A percentile compares a stretch with the other conserved stretches of the same genome.
Conservation (phyloP, 35 echinoderm and acorn worm genomes). For the Diadema setosum region DNA sequence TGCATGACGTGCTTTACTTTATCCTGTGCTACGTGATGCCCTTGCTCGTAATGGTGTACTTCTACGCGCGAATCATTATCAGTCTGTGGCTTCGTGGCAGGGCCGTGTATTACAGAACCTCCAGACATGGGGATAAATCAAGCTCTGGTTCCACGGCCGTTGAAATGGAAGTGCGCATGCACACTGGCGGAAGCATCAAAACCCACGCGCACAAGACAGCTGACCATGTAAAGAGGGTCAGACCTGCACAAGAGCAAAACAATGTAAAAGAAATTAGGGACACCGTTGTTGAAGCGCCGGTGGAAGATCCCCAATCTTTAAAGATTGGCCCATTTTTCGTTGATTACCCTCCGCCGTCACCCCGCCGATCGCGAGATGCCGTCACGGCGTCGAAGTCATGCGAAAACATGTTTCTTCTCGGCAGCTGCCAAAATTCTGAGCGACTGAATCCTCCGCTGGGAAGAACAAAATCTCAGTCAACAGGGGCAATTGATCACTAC, state of each 20-base stretch:
- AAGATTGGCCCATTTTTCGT: slow-evolving; percentile 11
- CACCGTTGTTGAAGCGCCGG: not conserved
- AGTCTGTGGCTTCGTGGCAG: slow-evolving; percentile 54
- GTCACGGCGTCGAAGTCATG: not conserved
- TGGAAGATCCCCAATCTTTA: not conserved
- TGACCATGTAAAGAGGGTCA: not conserved
- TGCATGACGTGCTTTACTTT: slow-evolving; percentile 51
- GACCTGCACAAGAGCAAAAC: not conserved
- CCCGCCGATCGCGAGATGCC: not conserved
- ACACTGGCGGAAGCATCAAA: not conserved
- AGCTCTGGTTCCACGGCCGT: not conserved
- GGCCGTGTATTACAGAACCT: not conserved
- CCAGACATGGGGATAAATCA: not conserved
- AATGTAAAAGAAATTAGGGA: not conserved
- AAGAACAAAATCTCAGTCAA: not conserved
- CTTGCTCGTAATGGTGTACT: slow-evolving; percentile 64
- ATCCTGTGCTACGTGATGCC: slow-evolving; percentile 67
- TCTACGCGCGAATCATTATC: slow-evolving; percentile 64
- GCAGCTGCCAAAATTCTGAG: not conserved
- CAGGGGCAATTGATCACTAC: not conserved
- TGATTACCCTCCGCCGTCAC: not conserved
- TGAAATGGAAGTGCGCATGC: slow-evolving; percentile 6
- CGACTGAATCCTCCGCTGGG: not conserved
- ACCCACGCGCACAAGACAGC: not conserved
- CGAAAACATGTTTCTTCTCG: slow-evolving; percentile 5